These are phyloP conservation scores for Phenacoccus solenopsis DNA, from an alignment of 1,140 invertebrate genomes.

Conservation along the genomic window DNA sequence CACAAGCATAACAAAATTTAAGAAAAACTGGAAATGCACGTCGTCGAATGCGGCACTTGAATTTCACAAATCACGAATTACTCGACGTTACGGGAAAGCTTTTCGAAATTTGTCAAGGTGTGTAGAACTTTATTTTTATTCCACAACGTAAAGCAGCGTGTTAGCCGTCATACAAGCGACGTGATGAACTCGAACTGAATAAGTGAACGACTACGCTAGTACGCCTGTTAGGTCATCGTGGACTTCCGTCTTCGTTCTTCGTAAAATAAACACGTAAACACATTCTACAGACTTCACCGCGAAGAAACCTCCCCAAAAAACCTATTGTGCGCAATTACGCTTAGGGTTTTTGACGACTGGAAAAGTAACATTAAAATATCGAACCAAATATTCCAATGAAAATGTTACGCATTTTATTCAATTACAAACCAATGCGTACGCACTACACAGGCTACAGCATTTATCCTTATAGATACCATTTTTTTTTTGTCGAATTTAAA, in stretches of 20 bases:
- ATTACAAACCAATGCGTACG: too few species aligned
- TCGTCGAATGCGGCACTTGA: neutral
- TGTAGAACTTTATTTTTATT: neutral
- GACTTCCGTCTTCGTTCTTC: neutral
- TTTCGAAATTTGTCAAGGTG: neutral
- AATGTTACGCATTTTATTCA: too few species aligned
- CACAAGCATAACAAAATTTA: neutral
- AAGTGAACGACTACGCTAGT: neutral
- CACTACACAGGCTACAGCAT: too few species aligned
- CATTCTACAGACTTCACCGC: neutral
- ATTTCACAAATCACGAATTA: neutral
- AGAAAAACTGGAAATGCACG: neutral
- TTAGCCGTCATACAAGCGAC: neutral
- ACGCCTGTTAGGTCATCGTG: neutral
- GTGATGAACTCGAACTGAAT: neutral
- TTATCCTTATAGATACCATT: too few species aligned
- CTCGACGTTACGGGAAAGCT: too few species aligned
- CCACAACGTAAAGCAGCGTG: neutral
- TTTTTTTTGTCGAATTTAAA: too few species aligned
- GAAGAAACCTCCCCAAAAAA: neutral
- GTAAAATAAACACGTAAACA: neutral
- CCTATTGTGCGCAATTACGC: neutral
- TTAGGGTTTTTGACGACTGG: neutral
- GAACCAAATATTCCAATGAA: too few species aligned
- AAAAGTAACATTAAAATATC: neutral